Evolutionary conservation across 30 jellyfish, hydroid and myxozoan genomes (phyloP), one percentile per base, ranked within the genome.

Genomic region (Turritopsis dohrnii): DNA sequence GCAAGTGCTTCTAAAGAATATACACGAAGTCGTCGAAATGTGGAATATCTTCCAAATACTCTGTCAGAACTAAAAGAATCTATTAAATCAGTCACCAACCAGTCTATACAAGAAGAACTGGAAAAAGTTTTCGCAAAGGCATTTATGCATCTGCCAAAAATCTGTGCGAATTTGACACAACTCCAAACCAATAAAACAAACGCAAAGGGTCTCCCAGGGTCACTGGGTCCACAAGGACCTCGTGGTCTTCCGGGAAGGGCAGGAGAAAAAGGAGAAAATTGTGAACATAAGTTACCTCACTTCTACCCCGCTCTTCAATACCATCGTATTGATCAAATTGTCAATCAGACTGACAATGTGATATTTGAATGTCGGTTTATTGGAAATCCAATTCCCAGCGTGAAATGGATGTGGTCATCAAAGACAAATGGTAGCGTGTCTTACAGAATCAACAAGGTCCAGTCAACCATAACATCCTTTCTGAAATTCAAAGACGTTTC

Each of bases 381-480:
- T 27, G 89, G 89, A 28, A 82, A 71, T 28, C 89, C 89, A 20
- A 82, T 82, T 18, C 89, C 89, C 0, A 16, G 72, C 18, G 89
- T 82, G 29, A n/a, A 21, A 71, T 82, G 89, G 89, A 53, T 13
- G 22, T 8, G 29, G 24, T 16, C 28, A 1, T 30, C 60, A 1
- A 1, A n/a, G 27, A 41, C 5, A 3, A 30, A 53, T 26, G 26
- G 21, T 52, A 53, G 53, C 30, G 22, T 69, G 77, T 7, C 77
- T 0, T n/a, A 7, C 19, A 21, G 19, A 27, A 69, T 27, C 19
- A 27, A 19, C 19, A 16, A 17, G 9, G 17, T 7, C 16, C 16
- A 69, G 30, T 69, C 77, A 21, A 7, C 19, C 0, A 69, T 80
- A 1, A 22, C 71, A 7, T 28, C 75, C n/a, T 52, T 41, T 66